Evolutionary conservation across 23 tunicate genomes (phyloP), one percentile per base, ranked within the genome.

Genomic region (Trididemnum clinides): DNA sequence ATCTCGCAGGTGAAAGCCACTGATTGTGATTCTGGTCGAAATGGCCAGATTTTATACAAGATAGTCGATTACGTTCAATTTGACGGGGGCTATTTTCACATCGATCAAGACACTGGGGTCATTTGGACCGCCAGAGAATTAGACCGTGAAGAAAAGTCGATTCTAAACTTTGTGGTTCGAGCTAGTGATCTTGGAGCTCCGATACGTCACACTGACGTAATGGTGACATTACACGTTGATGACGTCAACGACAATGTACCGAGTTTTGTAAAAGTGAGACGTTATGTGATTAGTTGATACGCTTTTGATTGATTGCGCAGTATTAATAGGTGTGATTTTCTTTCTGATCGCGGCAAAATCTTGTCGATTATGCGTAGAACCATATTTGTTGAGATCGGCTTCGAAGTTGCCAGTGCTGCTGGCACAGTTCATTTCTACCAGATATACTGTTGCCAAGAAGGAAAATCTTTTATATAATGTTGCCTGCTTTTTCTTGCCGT

Each of bases 211-310:
- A 35, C 73, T 82, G 87, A 82, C 84, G 92, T 88, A 83, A 57
- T 69, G 34, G 92, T 88, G 0, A 88, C 66, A 33, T 15, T 88
- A 31, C 23, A 1, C 0, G 83, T 88, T 29, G 83, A 82, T 26
- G 92, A 88, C 63, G 86, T 88, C 32, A 88, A 88, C 34, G 80
- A 88, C 57, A 82, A 88, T 63, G 65, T 77, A 26, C 92, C 92
- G 1, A 33, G 2, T 19, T 82, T 88, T 63, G 69, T 58, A 2
- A 58, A 82, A 78, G 92, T 88, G 57, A 66, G 37, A 30, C 10
- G 12, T n/a, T n/a, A n/a, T n/a, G n/a, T n/a, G n/a, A n/a, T n/a
- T n/a, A n/a, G n/a, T n/a, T n/a, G n/a, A n/a, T n/a, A n/a, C n/a
- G n/a, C n/a, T n/a, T n/a, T n/a, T n/a, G n/a, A n/a, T n/a, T n/a